Percentiles rank a stretch among this genome's conserved stretches.
Conservation (phyloP, 1,140 invertebrate species). For the Hylaeus volcanicus region DNA sequence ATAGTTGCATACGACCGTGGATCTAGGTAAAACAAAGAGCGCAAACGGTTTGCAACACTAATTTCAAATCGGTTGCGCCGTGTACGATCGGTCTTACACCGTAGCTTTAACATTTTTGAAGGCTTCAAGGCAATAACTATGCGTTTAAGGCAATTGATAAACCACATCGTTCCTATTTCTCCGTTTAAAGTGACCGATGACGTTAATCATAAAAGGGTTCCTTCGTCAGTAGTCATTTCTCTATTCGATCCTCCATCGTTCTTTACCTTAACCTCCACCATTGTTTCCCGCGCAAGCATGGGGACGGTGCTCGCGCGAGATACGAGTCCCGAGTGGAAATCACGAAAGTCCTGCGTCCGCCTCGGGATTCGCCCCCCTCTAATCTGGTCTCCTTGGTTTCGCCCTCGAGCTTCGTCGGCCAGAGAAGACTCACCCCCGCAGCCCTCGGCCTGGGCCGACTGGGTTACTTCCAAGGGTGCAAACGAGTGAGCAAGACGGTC, state of each 20-base stretch:
- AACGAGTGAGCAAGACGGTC: slow-evolving; percentile 47
- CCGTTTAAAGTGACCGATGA: not conserved
- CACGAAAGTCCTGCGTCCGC: slow-evolving; percentile 63
- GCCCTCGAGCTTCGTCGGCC: slow-evolving; percentile 71
- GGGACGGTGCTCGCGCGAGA: slow-evolving; percentile 57
- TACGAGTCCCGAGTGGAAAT: slow-evolving; percentile 66
- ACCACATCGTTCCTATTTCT: too few relatives aligned
- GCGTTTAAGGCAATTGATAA: too few relatives aligned
- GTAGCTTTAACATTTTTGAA: too few relatives aligned
- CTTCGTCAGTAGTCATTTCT: slow-evolving; percentile 1
- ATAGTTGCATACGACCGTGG: too few relatives aligned
- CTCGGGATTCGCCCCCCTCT: slow-evolving; percentile 72
- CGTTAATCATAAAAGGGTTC: not conserved
- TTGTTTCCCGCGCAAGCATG: slow-evolving; percentile 57
- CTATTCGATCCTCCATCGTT: slow-evolving; percentile 55
- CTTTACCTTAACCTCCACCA: slow-evolving; percentile 65
- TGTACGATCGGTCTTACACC: too few relatives aligned
- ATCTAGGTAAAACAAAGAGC: too few relatives aligned
- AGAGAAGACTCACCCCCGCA: slow-evolving; percentile 16
- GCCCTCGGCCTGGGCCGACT: not conserved
- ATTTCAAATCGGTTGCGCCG: too few relatives aligned
- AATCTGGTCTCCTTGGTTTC: slow-evolving; percentile 81
- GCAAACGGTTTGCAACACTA: too few relatives aligned
- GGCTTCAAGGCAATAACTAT: too few relatives aligned
- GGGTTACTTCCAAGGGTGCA: slow-evolving; percentile 55